These are phyloP conservation scores for Coenobita brevimanus DNA, from an alignment of 1,140 invertebrate genomes.

Conservation along the genomic window DNA sequence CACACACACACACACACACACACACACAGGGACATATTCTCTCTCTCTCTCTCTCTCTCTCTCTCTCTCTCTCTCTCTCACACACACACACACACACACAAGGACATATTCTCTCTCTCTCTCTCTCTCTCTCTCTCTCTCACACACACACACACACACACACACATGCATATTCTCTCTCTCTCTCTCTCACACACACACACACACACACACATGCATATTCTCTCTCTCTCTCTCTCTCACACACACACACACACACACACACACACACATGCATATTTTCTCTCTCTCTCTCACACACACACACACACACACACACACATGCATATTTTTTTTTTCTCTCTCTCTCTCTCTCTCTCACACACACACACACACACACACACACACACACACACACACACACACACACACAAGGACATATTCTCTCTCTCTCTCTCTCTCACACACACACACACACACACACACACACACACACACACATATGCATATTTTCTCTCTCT, in stretches of 20 bases:
- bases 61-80: background rate
- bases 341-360: too few relatives aligned
- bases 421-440: too few relatives aligned
- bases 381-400: too few relatives aligned
- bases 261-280: background rate
- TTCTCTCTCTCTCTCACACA: background rate
- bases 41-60: too few relatives aligned
- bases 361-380: too few relatives aligned
- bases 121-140: too few relatives aligned
- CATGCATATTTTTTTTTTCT: too few relatives aligned
- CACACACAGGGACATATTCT: too few relatives aligned
- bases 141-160: background rate
- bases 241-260: constrained; percentile 1
- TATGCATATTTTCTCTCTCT: too few relatives aligned
- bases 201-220: constrained; percentile 9
- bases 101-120: too few relatives aligned
- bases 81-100: background rate
- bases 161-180: background rate
- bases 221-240: background rate
- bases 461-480: background rate
- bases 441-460: background rate
- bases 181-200: background rate
- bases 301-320: background rate
- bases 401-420: too few relatives aligned
- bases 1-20: too few relatives aligned